Evolutionary conservation across 2,888 invertebrate genomes (phyloP), one percentile per base, ranked within the genome.

Genomic region (Coelogynopora nodosa): DNA sequence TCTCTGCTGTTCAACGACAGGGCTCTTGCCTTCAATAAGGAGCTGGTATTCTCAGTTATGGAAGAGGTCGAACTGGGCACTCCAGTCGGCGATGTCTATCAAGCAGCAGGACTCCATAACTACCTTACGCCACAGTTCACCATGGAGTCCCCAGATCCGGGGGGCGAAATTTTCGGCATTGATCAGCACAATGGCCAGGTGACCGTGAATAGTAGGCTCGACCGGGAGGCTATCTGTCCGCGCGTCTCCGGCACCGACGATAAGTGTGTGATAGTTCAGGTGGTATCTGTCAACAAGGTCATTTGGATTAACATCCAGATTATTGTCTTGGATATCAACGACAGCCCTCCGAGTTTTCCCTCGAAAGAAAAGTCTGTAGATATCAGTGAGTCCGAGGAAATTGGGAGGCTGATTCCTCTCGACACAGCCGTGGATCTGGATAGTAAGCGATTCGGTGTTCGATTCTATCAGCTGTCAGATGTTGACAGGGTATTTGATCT

Each of bases 161-260:
- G 74, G 2, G 74, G 74, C 23, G 74, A 74, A 26, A 74, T 74
- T 26, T 74, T 74, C 74, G 74, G 74, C 23, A 74, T 74, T 26
- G 74, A 74, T 26, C 23, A 10, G 2, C 74, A 74, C 10, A 74
- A 26, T 26, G 82, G 82, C 31, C 30, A 82, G 28, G 31, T 82
- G 5, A 82, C 82, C 31, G 82, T 82, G 30, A 29, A 82, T 23
- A 30, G 30, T 82, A 13, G 82, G 31, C 29, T 86, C 13, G 84
- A 86, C 30, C 84, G 86, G 18, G 86, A 86, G 26, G 86, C 85
- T 23, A 30, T 86, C 29, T 86, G 86, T 82, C 86, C 86, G 1
- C 67, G 80, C 5, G 83, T 67, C 1, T 85, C 86, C 18, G 86
- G 86, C 27, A 86, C 82, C 13, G 80, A 86, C n/a, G 2, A 80